phyloP scores from a whole-genome alignment of 2,888 invertebrate species.

The Nowickia ferox region DNA sequence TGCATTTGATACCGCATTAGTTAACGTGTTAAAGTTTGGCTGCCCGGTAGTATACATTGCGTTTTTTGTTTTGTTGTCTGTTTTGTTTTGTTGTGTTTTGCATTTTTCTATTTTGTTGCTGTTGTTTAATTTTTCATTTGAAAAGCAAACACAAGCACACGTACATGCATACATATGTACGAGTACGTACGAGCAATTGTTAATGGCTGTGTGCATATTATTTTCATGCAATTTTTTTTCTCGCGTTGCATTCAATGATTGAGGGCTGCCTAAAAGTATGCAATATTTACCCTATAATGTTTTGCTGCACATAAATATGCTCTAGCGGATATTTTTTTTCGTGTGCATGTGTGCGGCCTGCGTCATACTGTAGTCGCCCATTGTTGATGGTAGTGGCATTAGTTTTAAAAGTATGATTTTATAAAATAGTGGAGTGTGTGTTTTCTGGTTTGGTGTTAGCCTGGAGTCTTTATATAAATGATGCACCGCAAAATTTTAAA shows the following conservation, averaged over 20 bases:
- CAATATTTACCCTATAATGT: conserved; percentile 49
- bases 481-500: conserved; percentile 66
- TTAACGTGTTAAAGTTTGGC: conserved; percentile 65
- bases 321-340: conserved; percentile 6
- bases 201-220: conserved; percentile 29
- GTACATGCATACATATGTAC: background rate
- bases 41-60: conserved; percentile 44
- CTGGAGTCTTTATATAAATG: conserved; percentile 51
- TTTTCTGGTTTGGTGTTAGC: conserved; percentile 44
- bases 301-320: conserved; percentile 47
- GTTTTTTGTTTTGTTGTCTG: background rate
- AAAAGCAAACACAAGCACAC: conserved; percentile 2
- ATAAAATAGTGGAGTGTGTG: background rate
- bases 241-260: conserved; percentile 62
- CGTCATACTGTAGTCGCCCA: background rate
- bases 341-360: too few relatives aligned
- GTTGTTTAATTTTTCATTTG: conserved; percentile 43
- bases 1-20: conserved; percentile 62
- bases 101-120: conserved; percentile 39
- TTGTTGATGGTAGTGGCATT: conserved; percentile 9
- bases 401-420: conserved; percentile 37
- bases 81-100: conserved; percentile 52
- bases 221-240: conserved; percentile 50
- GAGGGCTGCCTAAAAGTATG: conserved; percentile 67
- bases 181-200: background rate